Conservation (phyloP, 2,797 vertebrate species). For the Girardinus metallicus region DNA sequence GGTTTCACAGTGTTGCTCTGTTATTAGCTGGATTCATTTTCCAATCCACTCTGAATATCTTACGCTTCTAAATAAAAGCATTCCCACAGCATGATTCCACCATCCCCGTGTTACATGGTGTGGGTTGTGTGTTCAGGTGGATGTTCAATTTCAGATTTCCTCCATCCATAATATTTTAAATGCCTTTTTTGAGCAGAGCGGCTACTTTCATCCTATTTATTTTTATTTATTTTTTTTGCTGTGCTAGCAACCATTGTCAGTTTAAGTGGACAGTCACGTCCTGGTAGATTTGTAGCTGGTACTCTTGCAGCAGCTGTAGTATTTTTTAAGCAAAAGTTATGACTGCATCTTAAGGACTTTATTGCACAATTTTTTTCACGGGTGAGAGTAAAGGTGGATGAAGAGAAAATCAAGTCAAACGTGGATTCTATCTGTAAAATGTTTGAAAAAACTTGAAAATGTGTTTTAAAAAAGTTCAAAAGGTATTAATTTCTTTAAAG, state of each 20-base stretch:
- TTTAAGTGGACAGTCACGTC: too few species aligned
- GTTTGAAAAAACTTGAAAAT: neutral
- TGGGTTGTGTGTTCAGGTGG: neutral
- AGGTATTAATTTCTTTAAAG: neutral
- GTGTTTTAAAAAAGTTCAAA: neutral
- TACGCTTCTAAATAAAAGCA: neutral
- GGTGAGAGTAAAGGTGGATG: neutral
- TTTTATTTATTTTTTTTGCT: neutral
- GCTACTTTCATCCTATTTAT: neutral
- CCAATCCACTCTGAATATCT: neutral
- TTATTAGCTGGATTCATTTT: neutral
- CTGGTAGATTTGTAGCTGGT: too few species aligned
- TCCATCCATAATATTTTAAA: neutral
- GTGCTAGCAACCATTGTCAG: too few species aligned
- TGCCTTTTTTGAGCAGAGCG: neutral
- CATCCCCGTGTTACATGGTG: neutral
- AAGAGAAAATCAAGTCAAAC: neutral
- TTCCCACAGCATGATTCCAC: neutral
- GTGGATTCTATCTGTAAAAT: neutral
- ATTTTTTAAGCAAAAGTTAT: too few species aligned
- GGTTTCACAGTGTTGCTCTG: neutral
- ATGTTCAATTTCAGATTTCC: neutral
- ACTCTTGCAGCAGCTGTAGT: too few species aligned
- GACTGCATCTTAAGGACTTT: neutral
- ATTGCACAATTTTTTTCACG: neutral